Evolutionary conservation across 2,113 vertebrate genomes (phyloP), one percentile per base, ranked within the genome.

Genomic region (Phocoena sinus): DNA sequence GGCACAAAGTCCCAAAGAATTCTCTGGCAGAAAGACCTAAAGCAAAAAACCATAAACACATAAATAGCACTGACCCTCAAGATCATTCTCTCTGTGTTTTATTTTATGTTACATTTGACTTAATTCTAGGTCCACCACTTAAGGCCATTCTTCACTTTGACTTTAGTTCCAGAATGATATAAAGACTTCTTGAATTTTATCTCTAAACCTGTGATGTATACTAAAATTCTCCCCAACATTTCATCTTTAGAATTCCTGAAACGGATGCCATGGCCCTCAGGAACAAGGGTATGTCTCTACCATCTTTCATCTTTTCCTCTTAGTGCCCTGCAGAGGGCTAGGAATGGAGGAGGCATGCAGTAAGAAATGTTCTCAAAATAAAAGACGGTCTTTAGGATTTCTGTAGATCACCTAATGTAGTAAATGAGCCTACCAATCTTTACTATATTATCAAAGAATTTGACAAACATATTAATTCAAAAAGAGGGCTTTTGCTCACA

Each of bases 51-150:
- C 62, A 67, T 53, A 70, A 95, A 91, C 6, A 23, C 6, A 23
- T 56, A 76, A 85, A 53, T 65, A 71, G 41, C 65, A 88, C 79
- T 89, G 36, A 44, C 17, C 18, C 36, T 77, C 5, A 79, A 90
- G 58, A 14, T 93, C 36, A 80, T 79, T 80, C 53, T 79, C 14
- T n/a, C 47, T 83, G 6, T 86, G 58, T 47, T 93, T 89, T 70
- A 73, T 95, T 95, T 96, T 91, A 81, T 86, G 65, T 31, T 74
- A 12, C 26, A 80, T 56, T 94, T 89, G n/a, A 89, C 58, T 74
- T 82, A 82, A 73, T 63, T 93, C 62, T 82, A 67, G 26, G 85
- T 89, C 88, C 44, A 92, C 18, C 68, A 88, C 5, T 36, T 73
- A 80, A 38, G 14, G 50, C 4, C 14, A 83, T 90, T 92, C 20